Percentiles rank a stretch among this genome's conserved stretches.
Evolutionary conservation across 2,888 invertebrate species (phyloP).

Genomic region (Calliscelio sp.): DNA sequence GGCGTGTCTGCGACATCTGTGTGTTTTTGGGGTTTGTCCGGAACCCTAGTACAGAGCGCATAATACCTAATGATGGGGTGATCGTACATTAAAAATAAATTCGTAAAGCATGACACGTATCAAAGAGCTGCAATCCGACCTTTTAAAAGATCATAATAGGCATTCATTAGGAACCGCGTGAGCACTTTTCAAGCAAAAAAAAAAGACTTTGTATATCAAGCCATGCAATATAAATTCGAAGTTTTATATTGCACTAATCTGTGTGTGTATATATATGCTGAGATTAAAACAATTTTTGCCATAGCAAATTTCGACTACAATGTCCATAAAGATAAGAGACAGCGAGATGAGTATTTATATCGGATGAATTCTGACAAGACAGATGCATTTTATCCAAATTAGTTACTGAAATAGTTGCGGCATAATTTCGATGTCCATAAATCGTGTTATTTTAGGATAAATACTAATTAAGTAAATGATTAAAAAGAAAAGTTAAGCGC

Average conservation of each 20-base stretch:
- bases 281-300: too few relatives aligned
- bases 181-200: conserved; percentile 67
- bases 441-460: conserved; percentile 56
- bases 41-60: conserved; percentile 77
- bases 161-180: conserved; percentile 71
- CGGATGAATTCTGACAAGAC: too few relatives aligned
- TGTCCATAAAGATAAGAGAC: too few relatives aligned
- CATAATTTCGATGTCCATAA: conserved; percentile 36
- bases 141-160: conserved; percentile 66
- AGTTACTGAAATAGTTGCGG: conserved; percentile 21
- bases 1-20: conserved; percentile 83
- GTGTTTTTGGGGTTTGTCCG: conserved; percentile 78
- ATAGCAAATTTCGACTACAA: too few relatives aligned
- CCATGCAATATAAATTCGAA: too few relatives aligned
- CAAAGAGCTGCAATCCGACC: conserved; percentile 74
- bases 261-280: too few relatives aligned
- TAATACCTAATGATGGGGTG: conserved; percentile 84
- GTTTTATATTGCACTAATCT: too few relatives aligned
- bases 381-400: conserved; percentile 25
- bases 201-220: conserved; percentile 53
- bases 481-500: conserved; percentile 63
- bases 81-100: conserved; percentile 74
- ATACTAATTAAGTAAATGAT: conserved; percentile 66
- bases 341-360: too few relatives aligned
- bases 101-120: conserved; percentile 70